These are phyloP conservation scores for Deroptyus accipitrinus DNA, from an alignment of 2,113 vertebrate species.

Conservation along the genomic window DNA sequence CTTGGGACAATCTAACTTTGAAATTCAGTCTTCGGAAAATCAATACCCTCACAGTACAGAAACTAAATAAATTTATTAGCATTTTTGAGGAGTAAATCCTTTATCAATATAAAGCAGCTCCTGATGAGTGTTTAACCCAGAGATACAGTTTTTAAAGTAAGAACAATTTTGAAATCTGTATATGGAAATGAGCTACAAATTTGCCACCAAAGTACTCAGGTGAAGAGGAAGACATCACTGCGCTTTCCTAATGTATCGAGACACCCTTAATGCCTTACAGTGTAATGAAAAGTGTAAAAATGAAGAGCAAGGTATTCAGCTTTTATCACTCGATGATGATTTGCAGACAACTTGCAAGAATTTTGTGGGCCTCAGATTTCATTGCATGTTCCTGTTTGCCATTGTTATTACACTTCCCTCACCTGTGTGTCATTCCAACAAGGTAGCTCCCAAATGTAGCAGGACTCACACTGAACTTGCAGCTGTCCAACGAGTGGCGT, in stretches of 20 bases:
- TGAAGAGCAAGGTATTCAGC: not conserved
- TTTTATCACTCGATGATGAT: not conserved
- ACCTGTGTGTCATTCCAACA: not conserved
- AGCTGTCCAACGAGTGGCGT: not conserved
- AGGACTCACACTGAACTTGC: not conserved
- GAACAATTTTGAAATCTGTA: not conserved
- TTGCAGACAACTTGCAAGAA: not conserved
- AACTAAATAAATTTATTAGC: not conserved
- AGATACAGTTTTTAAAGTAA: not conserved
- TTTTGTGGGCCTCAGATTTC: not conserved
- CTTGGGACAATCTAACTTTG: not conserved
- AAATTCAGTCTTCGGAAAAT: not conserved
- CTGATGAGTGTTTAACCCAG: not conserved
- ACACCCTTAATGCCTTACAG: not conserved
- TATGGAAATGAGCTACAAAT: not conserved
- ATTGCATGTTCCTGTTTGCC: not conserved
- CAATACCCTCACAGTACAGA: not conserved
- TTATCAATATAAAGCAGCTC: not conserved
- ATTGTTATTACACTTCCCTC: not conserved
- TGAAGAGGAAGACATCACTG: not conserved
- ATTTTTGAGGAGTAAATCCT: not conserved
- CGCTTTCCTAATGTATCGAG: not conserved
- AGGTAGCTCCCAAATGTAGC: not conserved
- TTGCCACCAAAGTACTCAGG: accelerated
- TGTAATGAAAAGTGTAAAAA: not conserved